These are phyloP conservation scores for Eupithecia subfuscata DNA, from an alignment of 2,888 invertebrate genomes.

Conservation along the genomic window DNA sequence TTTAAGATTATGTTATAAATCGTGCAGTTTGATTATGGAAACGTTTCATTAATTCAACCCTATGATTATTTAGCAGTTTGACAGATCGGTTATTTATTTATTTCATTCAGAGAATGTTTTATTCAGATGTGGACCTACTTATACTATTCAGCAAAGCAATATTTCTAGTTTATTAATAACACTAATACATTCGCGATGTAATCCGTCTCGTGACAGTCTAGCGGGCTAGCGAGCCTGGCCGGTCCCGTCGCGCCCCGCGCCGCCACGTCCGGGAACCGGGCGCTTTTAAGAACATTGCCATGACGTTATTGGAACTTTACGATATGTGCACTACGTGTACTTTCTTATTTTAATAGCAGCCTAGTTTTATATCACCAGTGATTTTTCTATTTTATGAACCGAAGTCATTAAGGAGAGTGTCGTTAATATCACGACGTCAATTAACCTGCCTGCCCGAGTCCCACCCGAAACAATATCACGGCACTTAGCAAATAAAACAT, in stretches of 20 bases:
- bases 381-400: conserved; percentile 31
- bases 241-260: conserved; percentile 22
- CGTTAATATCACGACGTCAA: conserved; percentile 74
- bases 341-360: conserved; percentile 33
- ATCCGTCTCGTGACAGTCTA: conserved; percentile 40
- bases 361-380: neutral
- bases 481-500: conserved; percentile 81
- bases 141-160: conserved; percentile 14
- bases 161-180: conserved; percentile 29
- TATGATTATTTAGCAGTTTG: neutral
- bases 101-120: conserved; percentile 23
- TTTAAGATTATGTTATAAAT: conserved; percentile 1
- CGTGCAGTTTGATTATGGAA: neutral
- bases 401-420: conserved; percentile 53
- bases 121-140: conserved; percentile 21
- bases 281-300: conserved; percentile 26
- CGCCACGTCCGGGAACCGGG: conserved; percentile 37
- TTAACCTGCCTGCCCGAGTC: conserved; percentile 62
- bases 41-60: neutral
- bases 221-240: conserved; percentile 27
- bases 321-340: conserved; percentile 37
- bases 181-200: conserved; percentile 24
- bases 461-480: conserved; percentile 62
- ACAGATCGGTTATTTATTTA: neutral
- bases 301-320: conserved; percentile 37